Evolutionary conservation across 2,888 invertebrate species (phyloP).

Genomic region (Sphaerophoria rueppellii): DNA sequence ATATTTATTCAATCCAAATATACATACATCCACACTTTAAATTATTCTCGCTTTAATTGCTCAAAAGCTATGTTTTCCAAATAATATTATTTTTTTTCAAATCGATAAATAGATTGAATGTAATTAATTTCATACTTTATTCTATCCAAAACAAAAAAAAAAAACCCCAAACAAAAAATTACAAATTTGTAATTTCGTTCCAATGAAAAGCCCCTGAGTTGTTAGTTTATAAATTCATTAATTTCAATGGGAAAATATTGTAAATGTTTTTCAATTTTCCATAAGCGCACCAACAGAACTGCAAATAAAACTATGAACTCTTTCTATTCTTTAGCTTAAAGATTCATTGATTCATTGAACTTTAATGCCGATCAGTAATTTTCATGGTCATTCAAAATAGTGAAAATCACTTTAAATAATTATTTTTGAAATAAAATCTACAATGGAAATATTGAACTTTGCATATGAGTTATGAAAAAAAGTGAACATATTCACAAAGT

Average conservation of each 20-base stretch:
- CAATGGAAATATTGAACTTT: neutral
- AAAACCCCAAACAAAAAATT: no score
- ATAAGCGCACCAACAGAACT: neutral
- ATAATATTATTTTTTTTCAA: no score
- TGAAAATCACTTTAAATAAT: constrained; percentile 20
- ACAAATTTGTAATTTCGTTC: neutral
- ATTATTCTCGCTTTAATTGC: no score
- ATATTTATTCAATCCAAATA: no score
- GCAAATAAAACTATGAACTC: no score
- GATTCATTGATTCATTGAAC: neutral
- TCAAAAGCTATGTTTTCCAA: no score
- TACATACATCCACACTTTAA: no score
- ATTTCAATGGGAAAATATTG: constrained; percentile 10
- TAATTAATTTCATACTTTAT: neutral
- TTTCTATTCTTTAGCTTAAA: neutral
- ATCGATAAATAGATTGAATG: no score
- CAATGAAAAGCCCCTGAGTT: neutral
- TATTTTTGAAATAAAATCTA: neutral
- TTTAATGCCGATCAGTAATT: neutral
- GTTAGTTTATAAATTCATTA: constrained; percentile 1
- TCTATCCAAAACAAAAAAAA: no score
- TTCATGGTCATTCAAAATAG: neutral
- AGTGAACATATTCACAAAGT: no score
- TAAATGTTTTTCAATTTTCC: neutral
- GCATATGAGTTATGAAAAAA: neutral